phyloP scores from a whole-genome alignment of 2,113 vertebrate genomes.

The Empidonax alnorum region DNA sequence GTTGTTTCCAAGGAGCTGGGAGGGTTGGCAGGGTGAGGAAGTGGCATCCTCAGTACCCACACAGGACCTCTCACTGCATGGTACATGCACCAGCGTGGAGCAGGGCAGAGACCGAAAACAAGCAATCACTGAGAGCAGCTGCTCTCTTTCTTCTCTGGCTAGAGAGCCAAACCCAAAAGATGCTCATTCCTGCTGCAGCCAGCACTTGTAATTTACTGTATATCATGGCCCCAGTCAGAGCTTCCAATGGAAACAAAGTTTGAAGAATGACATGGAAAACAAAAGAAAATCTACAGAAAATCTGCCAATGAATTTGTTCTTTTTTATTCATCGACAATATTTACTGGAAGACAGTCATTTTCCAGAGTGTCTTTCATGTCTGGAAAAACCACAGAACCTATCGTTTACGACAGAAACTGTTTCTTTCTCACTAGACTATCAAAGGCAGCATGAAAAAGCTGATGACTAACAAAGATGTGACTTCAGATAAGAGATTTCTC shows the following conservation, averaged over 20 bases:
- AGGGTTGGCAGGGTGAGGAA: constrained; percentile 56
- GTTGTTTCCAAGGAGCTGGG: constrained; percentile 50
- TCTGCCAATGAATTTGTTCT: background rate
- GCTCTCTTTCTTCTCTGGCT: constrained; percentile 35
- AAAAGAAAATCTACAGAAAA: constrained; percentile 29
- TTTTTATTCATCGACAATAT: background rate
- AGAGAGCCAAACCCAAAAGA: constrained; percentile 27
- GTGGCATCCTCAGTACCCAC: constrained; percentile 45
- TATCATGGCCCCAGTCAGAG: background rate
- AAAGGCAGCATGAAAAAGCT: background rate
- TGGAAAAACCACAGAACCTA: constrained; percentile 40
- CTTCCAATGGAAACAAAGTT: constrained; percentile 36
- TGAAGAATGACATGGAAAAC: background rate
- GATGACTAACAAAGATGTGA: constrained; percentile 52
- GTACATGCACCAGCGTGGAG: background rate
- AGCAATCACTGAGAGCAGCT: constrained; percentile 37
- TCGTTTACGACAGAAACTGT: background rate
- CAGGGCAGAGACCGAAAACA: background rate
- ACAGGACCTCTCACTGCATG: constrained; percentile 9
- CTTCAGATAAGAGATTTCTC: constrained; percentile 24
- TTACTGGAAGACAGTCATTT: constrained; percentile 46
- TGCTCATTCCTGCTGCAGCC: background rate
- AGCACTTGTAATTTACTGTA: constrained; percentile 47
- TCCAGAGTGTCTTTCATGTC: constrained; percentile 14
- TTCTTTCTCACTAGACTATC: constrained; percentile 36